phyloP scores from a whole-genome alignment of 92 coral and sea anemone species.

The Plumapathes pennacea region DNA sequence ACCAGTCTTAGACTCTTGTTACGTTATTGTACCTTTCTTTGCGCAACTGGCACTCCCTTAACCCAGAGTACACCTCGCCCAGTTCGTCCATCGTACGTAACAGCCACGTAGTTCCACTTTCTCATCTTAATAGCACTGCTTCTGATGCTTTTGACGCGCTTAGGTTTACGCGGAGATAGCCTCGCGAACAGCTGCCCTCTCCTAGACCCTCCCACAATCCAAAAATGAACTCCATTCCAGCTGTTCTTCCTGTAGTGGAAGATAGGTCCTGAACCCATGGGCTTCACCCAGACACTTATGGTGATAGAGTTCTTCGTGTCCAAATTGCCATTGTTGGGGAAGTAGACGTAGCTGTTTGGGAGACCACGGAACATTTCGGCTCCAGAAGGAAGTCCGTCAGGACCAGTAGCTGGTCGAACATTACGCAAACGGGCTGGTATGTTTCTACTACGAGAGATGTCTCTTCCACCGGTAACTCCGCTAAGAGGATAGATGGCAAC shows the following conservation, averaged over 20 bases:
- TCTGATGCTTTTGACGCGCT: slow-evolving; percentile 15
- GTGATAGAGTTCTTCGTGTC: slow-evolving; percentile 64
- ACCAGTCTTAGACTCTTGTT: background rate
- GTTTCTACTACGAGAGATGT: slow-evolving; percentile 58
- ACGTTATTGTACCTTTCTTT: slow-evolving; percentile 11
- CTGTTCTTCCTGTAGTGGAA: slow-evolving; percentile 59
- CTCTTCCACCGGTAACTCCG: slow-evolving; percentile 32
- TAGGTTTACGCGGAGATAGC: slow-evolving; percentile 52
- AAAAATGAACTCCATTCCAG: slow-evolving; percentile 62
- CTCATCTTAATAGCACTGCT: slow-evolving; percentile 55
- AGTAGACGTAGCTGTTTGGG: slow-evolving; percentile 36
- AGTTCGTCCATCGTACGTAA: slow-evolving; percentile 49
- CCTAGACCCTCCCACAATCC: slow-evolving; percentile 38
- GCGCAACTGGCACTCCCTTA: slow-evolving; percentile 59
- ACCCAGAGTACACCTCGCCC: slow-evolving; percentile 56
- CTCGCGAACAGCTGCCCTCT: slow-evolving; percentile 44
- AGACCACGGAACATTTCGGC: slow-evolving; percentile 56
- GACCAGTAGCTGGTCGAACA: slow-evolving; percentile 59
- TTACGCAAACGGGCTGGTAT: slow-evolving; percentile 54
- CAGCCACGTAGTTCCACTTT: slow-evolving; percentile 61
- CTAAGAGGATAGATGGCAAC: slow-evolving; percentile 63
- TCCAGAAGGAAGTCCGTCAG: slow-evolving; percentile 70
- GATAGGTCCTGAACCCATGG: slow-evolving; percentile 59
- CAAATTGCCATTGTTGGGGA: slow-evolving; percentile 58
- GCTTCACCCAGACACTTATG: slow-evolving; percentile 72